Evolutionary conservation across 1,140 invertebrate genomes (phyloP).

Genomic region (Hermetia illucens): DNA sequence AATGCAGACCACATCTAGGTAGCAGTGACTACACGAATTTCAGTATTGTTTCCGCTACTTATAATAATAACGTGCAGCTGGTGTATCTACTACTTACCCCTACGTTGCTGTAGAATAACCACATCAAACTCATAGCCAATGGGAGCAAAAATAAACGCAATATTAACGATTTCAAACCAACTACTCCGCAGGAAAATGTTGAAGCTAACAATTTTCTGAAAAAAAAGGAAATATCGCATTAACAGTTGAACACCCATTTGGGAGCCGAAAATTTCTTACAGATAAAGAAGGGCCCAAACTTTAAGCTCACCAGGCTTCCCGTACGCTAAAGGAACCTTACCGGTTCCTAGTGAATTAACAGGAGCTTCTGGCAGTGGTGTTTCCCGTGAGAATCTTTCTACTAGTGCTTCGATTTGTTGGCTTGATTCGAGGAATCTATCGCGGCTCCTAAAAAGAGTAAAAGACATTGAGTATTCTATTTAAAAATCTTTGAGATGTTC

Average conservation of each 20-base stretch:
- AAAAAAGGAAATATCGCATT: too few species aligned
- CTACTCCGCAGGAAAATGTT: conserved; percentile 59
- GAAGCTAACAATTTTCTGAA: conserved; percentile 56
- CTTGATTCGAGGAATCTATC: conserved; percentile 85
- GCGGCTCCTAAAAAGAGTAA: conserved; percentile 28
- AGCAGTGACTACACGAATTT: too few species aligned
- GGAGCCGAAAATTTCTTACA: conserved; percentile 49
- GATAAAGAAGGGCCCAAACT: conserved; percentile 57
- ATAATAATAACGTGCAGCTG: neutral
- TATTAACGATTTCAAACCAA: conserved; percentile 56
- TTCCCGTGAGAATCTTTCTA: conserved; percentile 82
- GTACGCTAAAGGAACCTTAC: conserved; percentile 54
- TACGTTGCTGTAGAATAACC: conserved; percentile 63
- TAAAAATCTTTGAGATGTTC: too few species aligned
- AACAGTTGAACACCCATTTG: too few species aligned
- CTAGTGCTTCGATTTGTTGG: conserved; percentile 78
- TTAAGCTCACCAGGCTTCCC: conserved; percentile 55
- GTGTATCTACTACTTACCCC: conserved; percentile 32
- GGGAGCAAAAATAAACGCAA: conserved; percentile 61
- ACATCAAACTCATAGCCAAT: conserved; percentile 59
- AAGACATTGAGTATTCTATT: too few species aligned
- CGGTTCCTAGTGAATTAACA: conserved; percentile 40
- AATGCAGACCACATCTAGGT: too few species aligned
- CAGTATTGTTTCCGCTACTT: too few species aligned
- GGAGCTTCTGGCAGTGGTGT: conserved; percentile 31